Evolutionary conservation across 2,797 vertebrate genomes (phyloP).

Genomic region (Botia almorhae): DNA sequence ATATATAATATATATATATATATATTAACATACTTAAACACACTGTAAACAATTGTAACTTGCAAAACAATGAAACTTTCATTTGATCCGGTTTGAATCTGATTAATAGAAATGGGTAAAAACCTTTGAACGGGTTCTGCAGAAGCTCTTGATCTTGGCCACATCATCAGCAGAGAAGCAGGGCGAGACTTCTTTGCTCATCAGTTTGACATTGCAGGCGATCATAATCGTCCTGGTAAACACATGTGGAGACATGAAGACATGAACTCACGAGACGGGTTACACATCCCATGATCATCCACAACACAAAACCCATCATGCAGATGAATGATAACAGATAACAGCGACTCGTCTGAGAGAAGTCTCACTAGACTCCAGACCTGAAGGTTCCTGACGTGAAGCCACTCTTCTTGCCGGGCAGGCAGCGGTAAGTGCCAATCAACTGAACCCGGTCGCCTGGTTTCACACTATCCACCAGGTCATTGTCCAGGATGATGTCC

Average conservation of each 20-base stretch:
- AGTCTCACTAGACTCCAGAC: slow-evolving; percentile 68
- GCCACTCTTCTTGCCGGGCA: slow-evolving; percentile 93
- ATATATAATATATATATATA: too few relatives aligned
- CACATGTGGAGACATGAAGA: not conserved
- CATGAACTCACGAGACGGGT: not conserved
- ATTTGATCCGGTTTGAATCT: too few relatives aligned
- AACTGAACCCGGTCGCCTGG: slow-evolving; percentile 94
- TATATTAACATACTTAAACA: too few relatives aligned
- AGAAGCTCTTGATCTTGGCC: slow-evolving; percentile 94
- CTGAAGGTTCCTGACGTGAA: slow-evolving; percentile 96
- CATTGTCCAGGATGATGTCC: slow-evolving; percentile 93
- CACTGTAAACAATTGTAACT: too few relatives aligned
- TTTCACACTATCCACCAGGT: slow-evolving; percentile 91
- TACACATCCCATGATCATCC: not conserved
- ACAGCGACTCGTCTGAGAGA: too few relatives aligned
- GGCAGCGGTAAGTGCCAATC: slow-evolving; percentile 93
- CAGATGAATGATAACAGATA: too few relatives aligned
- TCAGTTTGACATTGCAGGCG: slow-evolving; percentile 90
- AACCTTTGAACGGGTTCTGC: slow-evolving; percentile 85
- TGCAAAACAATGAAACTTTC: too few relatives aligned
- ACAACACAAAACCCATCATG: too few relatives aligned
- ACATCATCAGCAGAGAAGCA: slow-evolving; percentile 88
- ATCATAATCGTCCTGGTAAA: slow-evolving; percentile 91
- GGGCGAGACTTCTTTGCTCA: slow-evolving; percentile 89
- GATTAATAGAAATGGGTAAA: not conserved